Evolutionary conservation across 92 coral and sea anemone species (phyloP).

Genomic region (Isaurus tuberculatus): DNA sequence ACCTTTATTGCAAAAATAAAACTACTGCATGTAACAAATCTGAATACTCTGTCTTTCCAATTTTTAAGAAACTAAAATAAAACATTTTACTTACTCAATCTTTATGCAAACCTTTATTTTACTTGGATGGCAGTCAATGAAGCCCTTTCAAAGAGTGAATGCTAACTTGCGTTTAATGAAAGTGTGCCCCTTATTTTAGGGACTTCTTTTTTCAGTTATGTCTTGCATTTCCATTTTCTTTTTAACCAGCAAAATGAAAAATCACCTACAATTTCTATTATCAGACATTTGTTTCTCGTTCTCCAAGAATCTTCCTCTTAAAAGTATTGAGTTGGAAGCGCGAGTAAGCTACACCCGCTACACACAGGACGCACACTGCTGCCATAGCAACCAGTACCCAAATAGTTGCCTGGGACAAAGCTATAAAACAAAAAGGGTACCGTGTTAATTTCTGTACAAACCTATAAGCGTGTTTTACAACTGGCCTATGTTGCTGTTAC

Average conservation of each 20-base stretch:
- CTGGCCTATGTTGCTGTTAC: background rate
- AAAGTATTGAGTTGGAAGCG: slow-evolving; percentile 34
- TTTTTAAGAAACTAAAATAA: too few species aligned
- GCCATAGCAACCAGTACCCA: slow-evolving; percentile 35
- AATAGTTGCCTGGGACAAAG: background rate
- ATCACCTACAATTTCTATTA: background rate
- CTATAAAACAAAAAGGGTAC: background rate
- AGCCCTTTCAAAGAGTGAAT: background rate
- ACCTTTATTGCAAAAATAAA: too few species aligned
- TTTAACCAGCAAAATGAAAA: too few species aligned
- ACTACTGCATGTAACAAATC: too few species aligned
- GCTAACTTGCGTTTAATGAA: too few species aligned
- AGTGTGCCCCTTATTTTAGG: too few species aligned
- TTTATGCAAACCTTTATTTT: too few species aligned
- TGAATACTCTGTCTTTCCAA: too few species aligned
- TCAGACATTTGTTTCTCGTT: slow-evolving; percentile 23
- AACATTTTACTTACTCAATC: too few species aligned
- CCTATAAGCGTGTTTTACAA: background rate
- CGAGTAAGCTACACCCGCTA: slow-evolving; percentile 3
- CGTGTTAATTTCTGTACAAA: background rate
- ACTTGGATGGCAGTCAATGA: background rate
- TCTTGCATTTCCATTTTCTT: too few species aligned
- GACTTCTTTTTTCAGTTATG: too few species aligned
- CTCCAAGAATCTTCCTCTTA: background rate
- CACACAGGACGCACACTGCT: slow-evolving; percentile 32